Conservation (phyloP, 1,140 invertebrate genomes). For the Pseudomyrmex flavicornis region DNA sequence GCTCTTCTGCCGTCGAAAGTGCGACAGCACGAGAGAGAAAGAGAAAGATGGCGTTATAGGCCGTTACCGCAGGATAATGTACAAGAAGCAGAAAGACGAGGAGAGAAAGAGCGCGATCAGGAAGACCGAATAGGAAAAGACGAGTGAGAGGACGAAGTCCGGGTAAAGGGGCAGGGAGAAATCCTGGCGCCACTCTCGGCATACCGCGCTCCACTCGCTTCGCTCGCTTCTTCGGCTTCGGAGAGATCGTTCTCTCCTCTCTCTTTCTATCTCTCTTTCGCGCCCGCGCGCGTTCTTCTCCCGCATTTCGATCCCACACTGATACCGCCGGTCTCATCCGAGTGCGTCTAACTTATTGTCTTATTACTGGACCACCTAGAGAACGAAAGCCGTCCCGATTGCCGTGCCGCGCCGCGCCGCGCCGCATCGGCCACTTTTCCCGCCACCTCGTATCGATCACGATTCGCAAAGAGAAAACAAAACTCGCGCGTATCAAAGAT, state of each 20-base stretch:
- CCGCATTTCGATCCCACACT: slow-evolving; percentile 75
- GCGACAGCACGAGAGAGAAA: slow-evolving; percentile 50
- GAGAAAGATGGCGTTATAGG: slow-evolving; percentile 57
- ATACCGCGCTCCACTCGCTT: slow-evolving; percentile 69
- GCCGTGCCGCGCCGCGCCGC: slow-evolving; percentile 23
- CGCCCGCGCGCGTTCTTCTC: slow-evolving; percentile 52
- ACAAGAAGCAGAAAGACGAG: slow-evolving; percentile 48
- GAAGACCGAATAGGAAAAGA: slow-evolving; percentile 59
- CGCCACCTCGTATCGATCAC: slow-evolving; percentile 39
- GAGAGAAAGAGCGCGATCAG: slow-evolving; percentile 9
- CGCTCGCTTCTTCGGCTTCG: slow-evolving; percentile 64
- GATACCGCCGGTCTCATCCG: slow-evolving; percentile 68
- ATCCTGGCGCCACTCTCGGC: slow-evolving; percentile 82
- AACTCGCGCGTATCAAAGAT: neutral
- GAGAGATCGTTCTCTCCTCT: slow-evolving; percentile 11
- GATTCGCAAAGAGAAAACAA: slow-evolving; percentile 36
- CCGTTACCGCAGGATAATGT: slow-evolving; percentile 62
- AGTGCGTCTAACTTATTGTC: slow-evolving; percentile 73
- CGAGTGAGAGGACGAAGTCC: slow-evolving; percentile 55
- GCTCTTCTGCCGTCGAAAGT: slow-evolving; percentile 58
- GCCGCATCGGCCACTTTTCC: slow-evolving; percentile 43
- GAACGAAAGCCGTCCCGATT: slow-evolving; percentile 58
- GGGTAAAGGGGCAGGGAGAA: slow-evolving; percentile 75
- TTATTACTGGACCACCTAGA: slow-evolving; percentile 84
- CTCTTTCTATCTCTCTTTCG: neutral